A percentile compares a stretch with the other conserved stretches of the same genome.
Conservation (phyloP, 2,113 vertebrate species). For the Leptosomus discolor region DNA sequence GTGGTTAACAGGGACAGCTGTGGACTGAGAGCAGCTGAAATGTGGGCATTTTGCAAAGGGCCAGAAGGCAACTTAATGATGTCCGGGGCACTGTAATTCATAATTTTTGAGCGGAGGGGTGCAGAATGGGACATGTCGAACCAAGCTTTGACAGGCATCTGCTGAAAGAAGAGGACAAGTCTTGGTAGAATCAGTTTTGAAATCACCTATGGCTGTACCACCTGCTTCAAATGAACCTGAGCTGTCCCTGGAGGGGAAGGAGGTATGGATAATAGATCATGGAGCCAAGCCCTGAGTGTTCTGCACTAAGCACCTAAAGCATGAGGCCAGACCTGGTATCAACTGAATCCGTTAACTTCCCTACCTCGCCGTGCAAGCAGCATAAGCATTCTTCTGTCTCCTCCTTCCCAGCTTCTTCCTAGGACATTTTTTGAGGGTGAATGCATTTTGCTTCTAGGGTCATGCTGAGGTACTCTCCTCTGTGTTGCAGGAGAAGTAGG, state of each 20-base stretch:
- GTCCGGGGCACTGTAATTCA: neutral
- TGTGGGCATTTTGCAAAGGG: neutral
- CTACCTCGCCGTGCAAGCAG: neutral
- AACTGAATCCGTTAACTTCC: neutral
- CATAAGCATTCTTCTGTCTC: neutral
- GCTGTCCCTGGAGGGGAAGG: neutral
- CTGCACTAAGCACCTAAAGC: neutral
- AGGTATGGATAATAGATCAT: accelerated
- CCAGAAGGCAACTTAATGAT: neutral
- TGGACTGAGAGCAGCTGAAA: neutral
- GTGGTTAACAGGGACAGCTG: neutral
- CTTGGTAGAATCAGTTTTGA: neutral
- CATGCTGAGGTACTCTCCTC: neutral
- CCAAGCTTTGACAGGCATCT: neutral
- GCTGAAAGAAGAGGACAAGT: neutral
- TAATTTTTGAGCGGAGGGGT: neutral
- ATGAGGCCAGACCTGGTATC: neutral
- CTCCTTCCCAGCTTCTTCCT: neutral
- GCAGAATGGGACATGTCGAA: neutral
- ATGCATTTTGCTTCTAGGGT: neutral
- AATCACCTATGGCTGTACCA: neutral
- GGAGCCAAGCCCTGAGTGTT: neutral
- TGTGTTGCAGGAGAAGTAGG: neutral
- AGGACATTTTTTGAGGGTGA: neutral
- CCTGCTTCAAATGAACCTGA: neutral